phyloP scores from a whole-genome alignment of 2,797 vertebrate genomes.

The Phoeniculus purpureus region DNA sequence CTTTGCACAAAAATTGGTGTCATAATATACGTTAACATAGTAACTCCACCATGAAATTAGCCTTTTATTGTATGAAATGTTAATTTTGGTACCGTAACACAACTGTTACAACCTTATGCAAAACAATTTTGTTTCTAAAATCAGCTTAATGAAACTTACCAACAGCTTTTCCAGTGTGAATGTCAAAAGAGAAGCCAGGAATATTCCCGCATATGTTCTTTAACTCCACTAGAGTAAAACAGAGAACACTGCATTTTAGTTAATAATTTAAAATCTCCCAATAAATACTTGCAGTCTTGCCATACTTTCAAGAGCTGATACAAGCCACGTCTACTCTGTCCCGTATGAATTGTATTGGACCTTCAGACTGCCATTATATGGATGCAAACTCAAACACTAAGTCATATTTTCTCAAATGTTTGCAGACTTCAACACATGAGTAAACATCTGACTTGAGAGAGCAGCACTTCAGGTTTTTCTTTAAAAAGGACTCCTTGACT shows the following conservation, averaged over 20 bases:
- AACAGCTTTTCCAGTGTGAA: slow-evolving; percentile 85
- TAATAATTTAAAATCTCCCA: not conserved
- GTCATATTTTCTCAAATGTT: not conserved
- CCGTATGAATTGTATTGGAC: not conserved
- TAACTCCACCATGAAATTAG: not conserved
- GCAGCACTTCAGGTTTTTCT: not conserved
- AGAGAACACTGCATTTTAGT: not conserved
- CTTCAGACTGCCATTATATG: not conserved
- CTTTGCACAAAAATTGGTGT: not conserved
- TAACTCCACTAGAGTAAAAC: slow-evolving; percentile 78
- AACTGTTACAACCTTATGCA: not conserved
- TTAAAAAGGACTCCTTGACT: not conserved
- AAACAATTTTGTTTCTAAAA: not conserved
- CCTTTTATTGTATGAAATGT: not conserved
- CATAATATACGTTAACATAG: not conserved
- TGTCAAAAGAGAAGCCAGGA: slow-evolving; percentile 86
- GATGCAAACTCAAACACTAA: not conserved
- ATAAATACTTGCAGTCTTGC: not conserved
- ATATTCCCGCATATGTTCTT: slow-evolving; percentile 84
- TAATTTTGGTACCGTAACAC: not conserved
- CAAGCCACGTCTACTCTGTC: not conserved
- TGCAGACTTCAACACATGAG: not conserved
- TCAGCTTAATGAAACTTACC: slow-evolving; percentile 74
- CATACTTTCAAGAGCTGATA: not conserved
- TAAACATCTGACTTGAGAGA: not conserved